phyloP scores from a whole-genome alignment of 2,888 invertebrate genomes.

The Trachelus tabidus region DNA sequence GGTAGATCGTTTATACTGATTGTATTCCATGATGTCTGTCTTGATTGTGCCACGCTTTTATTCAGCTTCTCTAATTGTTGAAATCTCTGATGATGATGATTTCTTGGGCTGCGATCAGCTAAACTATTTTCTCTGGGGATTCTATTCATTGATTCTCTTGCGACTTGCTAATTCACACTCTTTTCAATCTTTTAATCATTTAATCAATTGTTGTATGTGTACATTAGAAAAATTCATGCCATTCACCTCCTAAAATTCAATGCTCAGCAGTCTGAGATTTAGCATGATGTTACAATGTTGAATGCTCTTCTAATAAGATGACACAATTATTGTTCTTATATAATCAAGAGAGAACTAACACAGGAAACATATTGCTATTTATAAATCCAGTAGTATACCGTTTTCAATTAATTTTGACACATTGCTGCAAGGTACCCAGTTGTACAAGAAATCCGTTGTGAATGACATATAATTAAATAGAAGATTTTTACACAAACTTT shows the following conservation, averaged over 20 bases:
- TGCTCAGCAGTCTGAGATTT: neutral
- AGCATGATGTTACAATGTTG: neutral
- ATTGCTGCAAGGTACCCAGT: neutral
- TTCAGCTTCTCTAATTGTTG: neutral
- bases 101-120: neutral
- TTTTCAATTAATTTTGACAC: neutral
- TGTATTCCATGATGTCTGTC: conserved; percentile 33
- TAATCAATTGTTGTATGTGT: neutral
- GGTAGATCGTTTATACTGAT: conserved; percentile 24
- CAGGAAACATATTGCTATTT: neutral
- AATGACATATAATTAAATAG: neutral
- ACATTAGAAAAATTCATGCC: neutral
- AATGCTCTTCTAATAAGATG: neutral
- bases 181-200: neutral
- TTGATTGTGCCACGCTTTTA: neutral
- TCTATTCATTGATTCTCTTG: neutral
- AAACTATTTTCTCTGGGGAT: neutral
- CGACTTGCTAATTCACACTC: neutral
- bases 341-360: neutral
- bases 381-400: neutral
- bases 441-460: neutral
- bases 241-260: neutral
- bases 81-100: neutral
- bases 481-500: neutral
- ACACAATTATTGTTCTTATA: neutral